Evolutionary conservation across 2,113 vertebrate species (phyloP).

Genomic region (Pica pica): DNA sequence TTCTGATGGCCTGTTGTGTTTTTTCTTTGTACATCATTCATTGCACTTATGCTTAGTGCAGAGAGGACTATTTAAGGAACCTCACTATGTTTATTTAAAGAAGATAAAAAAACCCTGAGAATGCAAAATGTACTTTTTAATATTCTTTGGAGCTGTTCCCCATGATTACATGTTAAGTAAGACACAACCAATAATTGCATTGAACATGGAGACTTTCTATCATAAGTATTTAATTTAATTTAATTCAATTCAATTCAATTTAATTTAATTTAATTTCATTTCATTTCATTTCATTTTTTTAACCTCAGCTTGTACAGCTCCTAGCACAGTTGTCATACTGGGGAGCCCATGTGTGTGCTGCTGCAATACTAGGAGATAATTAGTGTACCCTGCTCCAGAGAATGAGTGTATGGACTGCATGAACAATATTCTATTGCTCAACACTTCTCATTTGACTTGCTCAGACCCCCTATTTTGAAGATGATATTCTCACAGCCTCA

Average conservation of each 20-base stretch:
- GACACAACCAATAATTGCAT: neutral
- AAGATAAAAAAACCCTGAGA: neutral
- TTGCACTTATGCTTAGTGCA: neutral
- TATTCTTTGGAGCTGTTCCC: neutral
- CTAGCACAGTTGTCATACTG: neutral
- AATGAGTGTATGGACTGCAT: neutral
- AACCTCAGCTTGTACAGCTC: neutral
- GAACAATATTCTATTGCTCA: neutral
- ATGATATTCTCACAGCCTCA: conserved; percentile 33
- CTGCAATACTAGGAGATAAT: neutral
- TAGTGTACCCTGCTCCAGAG: neutral
- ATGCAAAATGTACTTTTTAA: neutral
- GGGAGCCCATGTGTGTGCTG: neutral
- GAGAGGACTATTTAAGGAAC: conserved; percentile 26
- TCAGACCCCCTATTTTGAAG: neutral
- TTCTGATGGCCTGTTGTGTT: conserved; percentile 14
- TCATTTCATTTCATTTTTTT: neutral
- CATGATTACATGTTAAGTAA: neutral
- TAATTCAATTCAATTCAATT: neutral
- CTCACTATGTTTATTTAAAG: neutral
- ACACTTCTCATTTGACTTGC: neutral
- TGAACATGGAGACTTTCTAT: neutral
- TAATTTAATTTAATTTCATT: neutral
- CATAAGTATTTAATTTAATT: neutral
- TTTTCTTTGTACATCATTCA: conserved; percentile 14